phyloP scores from a whole-genome alignment of 1,140 invertebrate species.

The Elysia chlorotica region DNA sequence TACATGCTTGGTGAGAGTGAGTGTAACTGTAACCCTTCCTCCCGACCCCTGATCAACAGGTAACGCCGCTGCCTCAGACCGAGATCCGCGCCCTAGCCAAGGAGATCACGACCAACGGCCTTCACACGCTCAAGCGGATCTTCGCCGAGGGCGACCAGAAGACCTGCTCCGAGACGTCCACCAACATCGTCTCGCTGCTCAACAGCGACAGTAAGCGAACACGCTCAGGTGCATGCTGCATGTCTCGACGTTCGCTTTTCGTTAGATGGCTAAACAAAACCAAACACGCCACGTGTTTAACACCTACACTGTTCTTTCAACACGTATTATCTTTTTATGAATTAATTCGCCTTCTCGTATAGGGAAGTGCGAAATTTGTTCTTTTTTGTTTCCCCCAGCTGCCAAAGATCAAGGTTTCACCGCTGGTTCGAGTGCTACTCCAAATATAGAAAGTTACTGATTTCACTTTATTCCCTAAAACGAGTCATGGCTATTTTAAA shows the following conservation, averaged over 20 bases:
- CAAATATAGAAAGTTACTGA: too few relatives aligned
- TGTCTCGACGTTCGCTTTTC: too few relatives aligned
- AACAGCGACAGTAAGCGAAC: conserved; percentile 40
- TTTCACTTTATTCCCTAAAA: too few relatives aligned
- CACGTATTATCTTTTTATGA: too few relatives aligned
- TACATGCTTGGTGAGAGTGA: neutral
- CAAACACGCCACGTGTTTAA: neutral
- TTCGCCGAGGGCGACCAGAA: conserved; percentile 33
- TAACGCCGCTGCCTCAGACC: conserved; percentile 24
- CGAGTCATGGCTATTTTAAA: too few relatives aligned
- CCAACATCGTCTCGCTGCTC: conserved; percentile 28
- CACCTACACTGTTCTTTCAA: neutral
- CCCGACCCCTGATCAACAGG: conserved; percentile 26
- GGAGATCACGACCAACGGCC: neutral
- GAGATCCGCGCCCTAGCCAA: conserved; percentile 18
- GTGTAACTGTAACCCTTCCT: neutral
- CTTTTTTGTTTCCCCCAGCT: too few relatives aligned
- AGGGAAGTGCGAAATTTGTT: too few relatives aligned
- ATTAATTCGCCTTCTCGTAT: too few relatives aligned
- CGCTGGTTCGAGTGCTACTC: too few relatives aligned
- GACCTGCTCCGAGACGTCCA: conserved; percentile 18
- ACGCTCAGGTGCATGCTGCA: conserved; percentile 35
- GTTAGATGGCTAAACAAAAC: too few relatives aligned
- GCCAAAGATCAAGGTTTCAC: too few relatives aligned
- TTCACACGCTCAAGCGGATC: conserved; percentile 24